These are phyloP conservation scores for Geodia barretti DNA, from an alignment of 37 sponge, comb jelly and placozoan species.

Conservation along the genomic window DNA sequence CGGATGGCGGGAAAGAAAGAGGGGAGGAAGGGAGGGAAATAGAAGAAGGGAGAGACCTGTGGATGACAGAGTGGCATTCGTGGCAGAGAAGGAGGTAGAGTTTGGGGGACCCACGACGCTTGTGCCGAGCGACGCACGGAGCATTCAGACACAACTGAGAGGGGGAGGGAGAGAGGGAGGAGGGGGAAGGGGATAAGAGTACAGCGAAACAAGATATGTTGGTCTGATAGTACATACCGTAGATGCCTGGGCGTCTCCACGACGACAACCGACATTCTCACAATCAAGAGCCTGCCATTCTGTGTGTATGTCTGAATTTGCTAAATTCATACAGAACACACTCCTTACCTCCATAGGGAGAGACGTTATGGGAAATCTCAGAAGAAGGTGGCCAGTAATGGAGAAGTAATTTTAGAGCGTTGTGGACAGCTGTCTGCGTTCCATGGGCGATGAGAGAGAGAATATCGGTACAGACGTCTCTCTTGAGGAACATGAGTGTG, in stretches of 20 bases:
- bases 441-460: constrained; percentile 58
- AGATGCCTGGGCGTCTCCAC: background rate
- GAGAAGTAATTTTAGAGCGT: constrained; percentile 50
- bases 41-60: constrained; percentile 36
- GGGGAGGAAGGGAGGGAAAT: too few species aligned
- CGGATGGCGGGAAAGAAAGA: too few species aligned
- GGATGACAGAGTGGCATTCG: constrained; percentile 47
- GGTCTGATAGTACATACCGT: too few species aligned
- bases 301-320: constrained; percentile 14
- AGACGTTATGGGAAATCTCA: constrained; percentile 29
- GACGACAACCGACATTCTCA: constrained; percentile 28
- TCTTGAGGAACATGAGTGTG: constrained; percentile 72
- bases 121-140: constrained; percentile 34
- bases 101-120: constrained; percentile 17
- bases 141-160: constrained; percentile 58
- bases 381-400: constrained; percentile 66
- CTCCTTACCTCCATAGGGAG: constrained; percentile 28
- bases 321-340: constrained; percentile 47
- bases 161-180: too few species aligned
- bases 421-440: constrained; percentile 23
- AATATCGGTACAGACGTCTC: constrained; percentile 61
- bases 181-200: too few species aligned
- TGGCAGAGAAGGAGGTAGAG: constrained; percentile 59
- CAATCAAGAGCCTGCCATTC: constrained; percentile 35
- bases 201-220: background rate